Evolutionary conservation across 1,140 invertebrate genomes (phyloP), one percentile per base, ranked within the genome.

Genomic region (Phthorimaea operculella): DNA sequence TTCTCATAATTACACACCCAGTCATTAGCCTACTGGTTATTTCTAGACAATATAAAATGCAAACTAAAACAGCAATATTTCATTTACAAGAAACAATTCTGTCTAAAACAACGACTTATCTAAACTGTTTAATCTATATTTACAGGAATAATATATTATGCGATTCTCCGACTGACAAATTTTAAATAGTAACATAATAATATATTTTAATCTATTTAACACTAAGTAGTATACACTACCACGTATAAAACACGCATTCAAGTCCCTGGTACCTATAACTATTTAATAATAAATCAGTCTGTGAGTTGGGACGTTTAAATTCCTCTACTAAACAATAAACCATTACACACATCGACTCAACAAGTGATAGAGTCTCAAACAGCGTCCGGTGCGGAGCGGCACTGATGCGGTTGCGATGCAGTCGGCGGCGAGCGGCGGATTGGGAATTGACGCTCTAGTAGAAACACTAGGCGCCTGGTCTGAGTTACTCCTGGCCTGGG

Each of bases 281-380:
- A 62, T 52, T 48, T 59, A 57, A 55, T 76, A 66, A 81, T 83
- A 84, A 81, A 85, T 85, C 82, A 85, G 82, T 85, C 82, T 85
- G 82, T 83, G 68, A 69, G 71, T 80, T 82, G 82, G 82, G 82
- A 85, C 82, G 82, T 85, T 85, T 80, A 77, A 85, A 76, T 85
- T 85, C 77, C 70, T 78, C 79, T 79, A 76, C 58, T 76, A 82
- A 80, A 82, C 69, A 80, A 71, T 77, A 76, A 78, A 71, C 70
- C 70, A 76, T 70, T 70, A 74, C 79, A 84, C 79, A 74, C 74
- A 71, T 74, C 63, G 72, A 76, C 61, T 74, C 70, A 74, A 73
- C 72, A 74, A 70, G 57, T 67, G 59, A 72, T 68, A 70, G 57
- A 57, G 67, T 74, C 72, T 69, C 72, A 70, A 28, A 28, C 72